Evolutionary conservation across 37 sponge, comb jelly and placozoan genomes (phyloP).

Genomic region (Aplysina aerophoba): DNA sequence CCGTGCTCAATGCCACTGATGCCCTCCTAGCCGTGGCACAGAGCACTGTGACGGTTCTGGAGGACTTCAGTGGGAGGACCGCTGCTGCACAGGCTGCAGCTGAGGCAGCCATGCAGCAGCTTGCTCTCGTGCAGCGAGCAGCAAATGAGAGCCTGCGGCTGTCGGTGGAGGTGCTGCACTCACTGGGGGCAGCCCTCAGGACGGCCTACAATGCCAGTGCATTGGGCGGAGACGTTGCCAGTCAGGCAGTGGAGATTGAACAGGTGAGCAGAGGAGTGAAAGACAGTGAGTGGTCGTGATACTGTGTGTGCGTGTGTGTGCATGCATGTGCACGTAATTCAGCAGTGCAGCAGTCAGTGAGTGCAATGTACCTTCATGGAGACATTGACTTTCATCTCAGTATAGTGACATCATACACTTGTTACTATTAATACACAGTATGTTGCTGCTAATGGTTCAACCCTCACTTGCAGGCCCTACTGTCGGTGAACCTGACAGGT

Average conservation of each 20-base stretch:
- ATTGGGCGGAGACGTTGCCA: slow-evolving; percentile 56
- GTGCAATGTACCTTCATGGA: background rate
- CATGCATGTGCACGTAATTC: slow-evolving; percentile 18
- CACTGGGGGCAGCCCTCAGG: background rate
- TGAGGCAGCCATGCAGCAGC: background rate
- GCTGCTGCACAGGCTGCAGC: background rate
- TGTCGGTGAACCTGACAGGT: no score
- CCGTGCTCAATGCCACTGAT: background rate
- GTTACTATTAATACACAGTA: no score
- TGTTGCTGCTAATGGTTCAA: no score
- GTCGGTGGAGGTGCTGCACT: background rate
- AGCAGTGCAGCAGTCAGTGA: background rate
- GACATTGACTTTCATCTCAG: background rate
- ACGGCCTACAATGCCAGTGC: slow-evolving; percentile 39
- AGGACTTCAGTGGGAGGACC: background rate
- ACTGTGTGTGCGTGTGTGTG: slow-evolving; percentile 27
- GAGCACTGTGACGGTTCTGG: background rate
- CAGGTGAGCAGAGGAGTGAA: slow-evolving; percentile 39
- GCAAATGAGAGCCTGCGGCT: background rate
- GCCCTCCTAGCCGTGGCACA: background rate
- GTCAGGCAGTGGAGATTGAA: slow-evolving; percentile 39
- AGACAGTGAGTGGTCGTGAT: background rate
- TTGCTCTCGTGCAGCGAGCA: background rate
- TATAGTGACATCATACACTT: no score
- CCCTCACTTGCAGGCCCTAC: no score